Evolutionary conservation across 1,140 invertebrate genomes (phyloP), one percentile per base, ranked within the genome.

Genomic region (Drosophila nigrodunni): DNA sequence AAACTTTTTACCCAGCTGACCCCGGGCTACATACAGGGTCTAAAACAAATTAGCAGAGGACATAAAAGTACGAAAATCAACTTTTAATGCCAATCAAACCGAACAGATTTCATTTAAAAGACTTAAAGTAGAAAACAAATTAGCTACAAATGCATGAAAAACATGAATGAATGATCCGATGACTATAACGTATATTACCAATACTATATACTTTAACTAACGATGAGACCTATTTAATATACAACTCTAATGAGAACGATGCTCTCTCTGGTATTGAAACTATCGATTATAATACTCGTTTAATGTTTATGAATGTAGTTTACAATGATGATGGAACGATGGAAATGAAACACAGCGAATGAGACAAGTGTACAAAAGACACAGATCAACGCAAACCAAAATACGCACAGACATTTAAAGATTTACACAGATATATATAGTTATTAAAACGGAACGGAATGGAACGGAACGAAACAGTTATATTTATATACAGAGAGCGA

Each of bases 381-480:
- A 61, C 44, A 4, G 30, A 46, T 47, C 44, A 78, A 73, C 50
- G 52, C 59, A 70, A 74, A 60, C 60, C 61, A 46, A 60, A 43
- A 30, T 39, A 58, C 35, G 44, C 47, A 35, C 43, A 69, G 10
- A 50, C 15, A 61, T 9, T 47, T 15, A 72, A 59, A 15, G 13
- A 52, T 60, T 15, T 44, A 74, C 7, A 70, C n/a, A 61, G 25
- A n/a, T 65, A 74, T 49, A 49, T 15, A 47, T 46, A 15, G 15
- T 15, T 15, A 61, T n/a, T 49, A 34, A 49, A 77, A 81, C 47
- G 67, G 21, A 82, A 85, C 60, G 75, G 52, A 80, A 79, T 47
- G 78, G 55, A 78, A 83, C 66, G 80, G 21, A 85, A 85, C 50
- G 71, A 64, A 85, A 86, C 70, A 49, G 76, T 77, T 81, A 79